A percentile compares a stretch with the other conserved stretches of the same genome.
Evolutionary conservation across 2,797 vertebrate genomes (phyloP).

Genomic region (Sebastes jordani): DNA sequence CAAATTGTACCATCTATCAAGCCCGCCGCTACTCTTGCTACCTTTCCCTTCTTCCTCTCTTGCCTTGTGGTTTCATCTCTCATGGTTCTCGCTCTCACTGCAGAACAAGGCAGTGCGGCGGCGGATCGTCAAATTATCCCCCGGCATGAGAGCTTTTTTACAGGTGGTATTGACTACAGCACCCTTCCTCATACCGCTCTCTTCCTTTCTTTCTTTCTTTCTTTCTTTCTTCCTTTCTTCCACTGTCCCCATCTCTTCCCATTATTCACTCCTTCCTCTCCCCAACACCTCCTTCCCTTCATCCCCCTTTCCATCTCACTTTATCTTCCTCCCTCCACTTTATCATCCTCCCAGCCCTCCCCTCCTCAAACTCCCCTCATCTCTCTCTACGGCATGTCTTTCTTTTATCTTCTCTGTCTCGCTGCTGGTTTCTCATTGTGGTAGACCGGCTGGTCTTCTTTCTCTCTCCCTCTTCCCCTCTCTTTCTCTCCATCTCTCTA

Average conservation of each 20-base stretch:
- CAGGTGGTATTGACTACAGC: slow-evolving; percentile 69
- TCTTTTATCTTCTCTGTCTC: slow-evolving; percentile 66
- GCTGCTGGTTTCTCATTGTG: slow-evolving; percentile 63
- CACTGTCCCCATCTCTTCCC: slow-evolving; percentile 1
- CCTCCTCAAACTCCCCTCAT: not conserved
- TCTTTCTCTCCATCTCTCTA: slow-evolving; percentile 77
- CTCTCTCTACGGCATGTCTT: slow-evolving; percentile 40
- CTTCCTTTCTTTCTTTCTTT: not conserved
- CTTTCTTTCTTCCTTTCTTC: slow-evolving; percentile 9
- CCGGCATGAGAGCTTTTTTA: slow-evolving; percentile 51
- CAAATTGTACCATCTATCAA: slow-evolving; percentile 86
- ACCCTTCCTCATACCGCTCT: not conserved
- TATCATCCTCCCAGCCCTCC: slow-evolving; percentile 29
- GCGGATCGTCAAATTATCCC: slow-evolving; percentile 72
- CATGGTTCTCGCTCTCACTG: slow-evolving; percentile 39
- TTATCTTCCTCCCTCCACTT: slow-evolving; percentile 36
- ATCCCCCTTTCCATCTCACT: slow-evolving; percentile 51
- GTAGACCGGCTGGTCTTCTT: slow-evolving; percentile 62
- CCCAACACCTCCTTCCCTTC: slow-evolving; percentile 15
- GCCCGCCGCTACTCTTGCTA: slow-evolving; percentile 34
- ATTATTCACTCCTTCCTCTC: not conserved
- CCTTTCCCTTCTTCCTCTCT: slow-evolving; percentile 42
- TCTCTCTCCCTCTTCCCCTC: slow-evolving; percentile 62
- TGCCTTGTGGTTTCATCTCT: slow-evolving; percentile 40
- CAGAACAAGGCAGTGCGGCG: slow-evolving; percentile 64